phyloP scores from a whole-genome alignment of 2,113 vertebrate genomes.

The Montifringilla adamsi region DNA sequence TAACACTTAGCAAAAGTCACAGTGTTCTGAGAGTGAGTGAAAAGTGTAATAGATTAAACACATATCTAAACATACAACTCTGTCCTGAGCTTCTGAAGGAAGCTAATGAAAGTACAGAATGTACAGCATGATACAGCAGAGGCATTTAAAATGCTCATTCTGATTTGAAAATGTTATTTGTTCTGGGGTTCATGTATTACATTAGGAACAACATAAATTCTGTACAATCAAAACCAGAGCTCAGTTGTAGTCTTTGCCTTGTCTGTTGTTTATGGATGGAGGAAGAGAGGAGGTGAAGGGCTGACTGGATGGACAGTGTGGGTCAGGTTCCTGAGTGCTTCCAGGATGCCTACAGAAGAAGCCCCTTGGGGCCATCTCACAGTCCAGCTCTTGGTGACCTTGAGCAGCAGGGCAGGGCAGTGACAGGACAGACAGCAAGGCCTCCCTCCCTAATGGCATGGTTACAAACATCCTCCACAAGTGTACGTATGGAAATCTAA shows the following conservation, averaged over 20 bases:
- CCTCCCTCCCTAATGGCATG: background rate
- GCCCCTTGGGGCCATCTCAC: background rate
- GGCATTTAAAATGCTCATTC: background rate
- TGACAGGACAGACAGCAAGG: background rate
- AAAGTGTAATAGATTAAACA: background rate
- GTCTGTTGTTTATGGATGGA: background rate
- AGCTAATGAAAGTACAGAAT: background rate
- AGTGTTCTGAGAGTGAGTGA: background rate
- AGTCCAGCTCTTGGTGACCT: accelerated
- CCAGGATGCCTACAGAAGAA: background rate
- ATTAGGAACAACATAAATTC: background rate
- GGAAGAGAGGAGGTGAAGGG: background rate
- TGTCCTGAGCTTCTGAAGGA: background rate
- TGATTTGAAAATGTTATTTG: background rate
- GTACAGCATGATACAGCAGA: background rate
- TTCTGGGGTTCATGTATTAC: background rate
- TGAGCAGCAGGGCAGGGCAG: background rate
- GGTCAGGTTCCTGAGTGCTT: background rate
- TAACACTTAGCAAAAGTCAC: background rate
- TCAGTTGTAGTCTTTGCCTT: background rate
- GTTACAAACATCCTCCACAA: background rate
- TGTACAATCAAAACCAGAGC: background rate
- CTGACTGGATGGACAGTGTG: background rate
- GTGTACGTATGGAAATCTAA: background rate
- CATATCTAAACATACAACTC: background rate